Conservation (phyloP, 1,140 invertebrate genomes). For the Philotrypesis tridentata region DNA sequence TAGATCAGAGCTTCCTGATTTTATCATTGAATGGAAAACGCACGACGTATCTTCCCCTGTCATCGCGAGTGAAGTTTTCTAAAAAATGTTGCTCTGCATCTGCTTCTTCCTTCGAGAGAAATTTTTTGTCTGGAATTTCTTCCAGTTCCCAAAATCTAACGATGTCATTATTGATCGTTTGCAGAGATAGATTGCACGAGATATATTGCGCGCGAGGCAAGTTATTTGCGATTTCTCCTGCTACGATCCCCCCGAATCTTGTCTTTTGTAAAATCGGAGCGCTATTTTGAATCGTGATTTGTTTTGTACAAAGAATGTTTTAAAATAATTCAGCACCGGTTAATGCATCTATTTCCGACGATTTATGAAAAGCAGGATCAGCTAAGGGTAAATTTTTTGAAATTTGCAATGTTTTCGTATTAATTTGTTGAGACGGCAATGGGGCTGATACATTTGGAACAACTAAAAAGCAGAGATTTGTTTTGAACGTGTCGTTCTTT, state of each 20-base stretch:
- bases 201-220: too few relatives aligned
- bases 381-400: too few relatives aligned
- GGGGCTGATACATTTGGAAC: too few relatives aligned
- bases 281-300: background rate
- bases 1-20: background rate
- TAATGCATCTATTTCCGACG: background rate
- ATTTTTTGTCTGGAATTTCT: background rate
- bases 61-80: background rate
- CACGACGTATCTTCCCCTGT: background rate
- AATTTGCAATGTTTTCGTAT: too few relatives aligned
- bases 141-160: conserved; percentile 8
- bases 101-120: background rate
- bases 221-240: background rate
- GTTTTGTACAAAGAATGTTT: background rate
- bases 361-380: too few relatives aligned
- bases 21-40: background rate
- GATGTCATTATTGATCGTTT: background rate
- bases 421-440: too few relatives aligned
- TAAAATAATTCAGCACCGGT: conserved; percentile 13
- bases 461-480: too few relatives aligned
- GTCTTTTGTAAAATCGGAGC: conserved; percentile 12
- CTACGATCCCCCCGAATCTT: conserved; percentile 1
- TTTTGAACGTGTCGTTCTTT: too few relatives aligned
- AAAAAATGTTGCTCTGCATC: background rate
- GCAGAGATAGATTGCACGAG: background rate